Percentiles rank a stretch among this genome's conserved stretches.
Conservation (phyloP, 2,888 invertebrate species). For the Cryptus viduatorius region DNA sequence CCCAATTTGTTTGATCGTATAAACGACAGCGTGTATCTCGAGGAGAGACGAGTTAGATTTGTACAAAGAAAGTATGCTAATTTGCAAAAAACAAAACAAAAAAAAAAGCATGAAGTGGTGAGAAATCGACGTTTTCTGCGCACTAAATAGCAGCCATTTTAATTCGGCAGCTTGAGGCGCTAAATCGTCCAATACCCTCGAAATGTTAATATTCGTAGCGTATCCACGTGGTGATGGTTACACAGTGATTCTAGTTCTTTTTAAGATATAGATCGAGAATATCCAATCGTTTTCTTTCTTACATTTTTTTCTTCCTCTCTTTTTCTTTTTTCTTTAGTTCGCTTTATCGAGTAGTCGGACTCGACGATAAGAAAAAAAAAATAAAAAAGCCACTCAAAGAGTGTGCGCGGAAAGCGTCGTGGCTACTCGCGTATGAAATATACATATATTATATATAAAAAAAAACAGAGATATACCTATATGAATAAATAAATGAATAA, state of each 20-base stretch:
- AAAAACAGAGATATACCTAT: conserved; percentile 57
- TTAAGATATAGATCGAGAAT: conserved; percentile 68
- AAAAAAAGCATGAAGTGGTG: conserved; percentile 42
- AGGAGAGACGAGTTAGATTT: conserved; percentile 53
- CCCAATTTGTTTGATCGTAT: conserved; percentile 8
- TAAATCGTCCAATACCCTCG: conserved; percentile 19
- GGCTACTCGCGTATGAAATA: conserved; percentile 46
- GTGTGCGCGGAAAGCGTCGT: conserved; percentile 77
- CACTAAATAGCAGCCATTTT: conserved; percentile 71
- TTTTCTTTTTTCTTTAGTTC: conserved; percentile 59
- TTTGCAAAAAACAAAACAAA: conserved; percentile 22
- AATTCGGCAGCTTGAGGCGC: conserved; percentile 32
- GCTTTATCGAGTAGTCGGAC: conserved; percentile 59
- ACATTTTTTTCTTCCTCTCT: conserved; percentile 44
- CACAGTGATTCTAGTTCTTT: conserved; percentile 82
- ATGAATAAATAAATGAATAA: conserved; percentile 66
- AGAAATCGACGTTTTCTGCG: conserved; percentile 79
- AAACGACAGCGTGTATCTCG: conserved; percentile 28
- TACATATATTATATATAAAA: conserved; percentile 37
- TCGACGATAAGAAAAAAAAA: conserved; percentile 34
- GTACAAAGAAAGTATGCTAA: conserved; percentile 62
- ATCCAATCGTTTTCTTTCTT: conserved; percentile 40
- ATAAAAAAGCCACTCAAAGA: conserved; percentile 37
- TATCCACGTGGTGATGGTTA: conserved; percentile 82
- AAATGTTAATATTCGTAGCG: conserved; percentile 78